Evolutionary conservation across 2,797 vertebrate species (phyloP), one percentile per base, ranked within the genome.

Genomic region (Sebastes minor): DNA sequence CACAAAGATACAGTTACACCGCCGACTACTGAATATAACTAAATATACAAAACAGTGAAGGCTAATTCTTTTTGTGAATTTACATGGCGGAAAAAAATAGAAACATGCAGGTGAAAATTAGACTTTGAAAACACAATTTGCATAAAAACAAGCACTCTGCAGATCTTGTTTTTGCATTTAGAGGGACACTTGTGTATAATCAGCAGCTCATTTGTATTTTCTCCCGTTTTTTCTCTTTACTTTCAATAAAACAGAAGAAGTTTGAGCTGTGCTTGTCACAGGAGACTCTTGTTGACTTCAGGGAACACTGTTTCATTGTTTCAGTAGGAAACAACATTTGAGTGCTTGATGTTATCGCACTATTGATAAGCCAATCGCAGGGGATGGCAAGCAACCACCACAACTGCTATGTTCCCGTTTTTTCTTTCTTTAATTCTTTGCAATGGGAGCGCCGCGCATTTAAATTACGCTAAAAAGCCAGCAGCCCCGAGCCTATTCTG

Each of bases 151-250:
- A 64, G 23, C 49, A 12, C 12, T 60, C 30, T 56, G 32, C 16
- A 12, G 46, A 9, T 28, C 23, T 66, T 25, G 35, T 63, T 72
- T 60, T 64, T 53, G 42, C 32, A n/a, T 22, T 76, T 56, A 61
- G 16, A 62, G 28, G 72, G 30, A 23, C 16, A 12, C 23, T 25
- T 71, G 23, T 57, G 16, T 32, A 71, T 77, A 71, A 77, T 67
- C 25, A 74, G 71, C 53, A 32, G 10, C 61, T 76, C 35, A 56
- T 76, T 76, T 84, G 22, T 46, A 60, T 71, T 74, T 74, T 27
- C 23, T 70, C 18, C 16, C 10, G 28, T 3, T 13, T n/a, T 65
- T 64, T 56, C 16, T 57, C 11, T 76, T 68, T 22, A 55, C 7
- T 64, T 63, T 38, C 14, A 38, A 25, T 12, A 27, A 74, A 49